These are phyloP conservation scores for Andrena minutula DNA, from an alignment of 2,888 invertebrate species.

Conservation along the genomic window DNA sequence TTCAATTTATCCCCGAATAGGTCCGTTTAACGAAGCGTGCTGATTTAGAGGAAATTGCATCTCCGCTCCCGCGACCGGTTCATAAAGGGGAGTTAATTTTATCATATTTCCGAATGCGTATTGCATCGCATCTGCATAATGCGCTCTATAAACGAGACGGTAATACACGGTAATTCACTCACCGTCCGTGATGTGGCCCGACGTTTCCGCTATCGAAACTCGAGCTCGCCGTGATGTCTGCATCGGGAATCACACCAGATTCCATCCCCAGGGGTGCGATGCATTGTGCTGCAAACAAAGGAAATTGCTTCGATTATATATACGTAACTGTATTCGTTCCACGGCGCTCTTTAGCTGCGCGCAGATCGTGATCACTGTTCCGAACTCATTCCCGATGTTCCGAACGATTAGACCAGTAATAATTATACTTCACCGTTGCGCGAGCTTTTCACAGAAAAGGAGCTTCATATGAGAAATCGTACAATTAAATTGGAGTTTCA, in stretches of 20 bases:
- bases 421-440: not conserved
- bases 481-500: not conserved
- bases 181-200: constrained; percentile 94
- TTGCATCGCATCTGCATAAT: constrained; percentile 62
- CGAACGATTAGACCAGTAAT: constrained; percentile 37
- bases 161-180: constrained; percentile 71
- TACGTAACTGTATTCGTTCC: constrained; percentile 55
- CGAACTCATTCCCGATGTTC: constrained; percentile 40
- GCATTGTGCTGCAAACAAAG: constrained; percentile 90
- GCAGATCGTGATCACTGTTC: constrained; percentile 25
- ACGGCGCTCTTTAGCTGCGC: constrained; percentile 27
- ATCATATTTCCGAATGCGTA: constrained; percentile 70
- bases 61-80: constrained; percentile 26
- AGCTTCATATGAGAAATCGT: not conserved
- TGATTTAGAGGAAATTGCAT: constrained; percentile 57
- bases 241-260: constrained; percentile 92
- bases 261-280: constrained; percentile 94
- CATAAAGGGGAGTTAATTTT: constrained; percentile 65
- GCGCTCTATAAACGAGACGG: constrained; percentile 65
- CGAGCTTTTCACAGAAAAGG: not conserved
- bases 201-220: constrained; percentile 94
- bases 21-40: constrained; percentile 56
- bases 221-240: constrained; percentile 93
- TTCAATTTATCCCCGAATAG: constrained; percentile 51
- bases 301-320: constrained; percentile 72